Conservation (phyloP, 2,888 invertebrate genomes). For the Dilophus febrilis region DNA sequence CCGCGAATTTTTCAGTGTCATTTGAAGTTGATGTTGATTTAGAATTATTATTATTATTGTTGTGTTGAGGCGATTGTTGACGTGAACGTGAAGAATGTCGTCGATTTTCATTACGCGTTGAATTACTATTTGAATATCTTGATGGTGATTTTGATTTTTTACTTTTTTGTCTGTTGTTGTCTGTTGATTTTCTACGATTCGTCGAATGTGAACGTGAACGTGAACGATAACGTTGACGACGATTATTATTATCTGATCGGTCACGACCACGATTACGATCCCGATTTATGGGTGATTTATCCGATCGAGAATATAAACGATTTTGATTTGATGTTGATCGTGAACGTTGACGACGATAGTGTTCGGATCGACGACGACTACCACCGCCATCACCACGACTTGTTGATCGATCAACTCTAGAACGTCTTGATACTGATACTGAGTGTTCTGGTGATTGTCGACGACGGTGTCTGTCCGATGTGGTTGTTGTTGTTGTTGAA, state of each 20-base stretch:
- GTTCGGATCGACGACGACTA: too few species aligned
- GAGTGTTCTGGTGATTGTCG: slow-evolving; percentile 1
- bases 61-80: slow-evolving; percentile 14
- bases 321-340: too few species aligned
- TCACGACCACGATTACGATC: too few species aligned
- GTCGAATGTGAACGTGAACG: too few species aligned
- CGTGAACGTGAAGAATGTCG: too few species aligned
- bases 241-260: background rate
- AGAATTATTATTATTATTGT: background rate
- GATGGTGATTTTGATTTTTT: slow-evolving; percentile 7
- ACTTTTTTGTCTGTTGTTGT: too few species aligned
- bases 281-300: background rate
- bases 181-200: too few species aligned
- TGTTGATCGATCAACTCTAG: slow-evolving; percentile 1
- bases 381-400: background rate
- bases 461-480: too few species aligned
- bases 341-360: too few species aligned
- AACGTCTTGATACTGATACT: background rate
- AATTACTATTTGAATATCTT: background rate
- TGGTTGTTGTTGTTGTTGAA: too few species aligned
- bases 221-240: slow-evolving; percentile 1
- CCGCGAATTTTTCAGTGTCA: too few species aligned
- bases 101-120: slow-evolving; percentile 11
- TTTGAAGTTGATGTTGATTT: slow-evolving; percentile 8
- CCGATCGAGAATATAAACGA: background rate